Percentiles rank a stretch among this genome's conserved stretches.
Evolutionary conservation across 2,888 invertebrate genomes (phyloP).

Genomic region (Dicranocentrus wangi): DNA sequence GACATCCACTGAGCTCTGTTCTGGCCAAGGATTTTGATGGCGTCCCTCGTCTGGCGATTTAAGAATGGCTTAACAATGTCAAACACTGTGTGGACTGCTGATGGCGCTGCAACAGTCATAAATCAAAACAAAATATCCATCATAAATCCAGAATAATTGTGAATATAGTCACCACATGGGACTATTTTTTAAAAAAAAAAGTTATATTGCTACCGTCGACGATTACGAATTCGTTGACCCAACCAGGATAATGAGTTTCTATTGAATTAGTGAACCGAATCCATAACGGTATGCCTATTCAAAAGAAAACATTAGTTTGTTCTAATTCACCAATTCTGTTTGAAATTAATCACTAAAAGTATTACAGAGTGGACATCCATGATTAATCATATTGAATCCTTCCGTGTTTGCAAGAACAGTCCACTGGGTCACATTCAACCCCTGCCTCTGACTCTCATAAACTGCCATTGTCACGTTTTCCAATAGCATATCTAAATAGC

Average conservation of each 20-base stretch:
- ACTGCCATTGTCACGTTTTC: constrained; percentile 33
- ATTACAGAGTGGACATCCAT: constrained; percentile 48
- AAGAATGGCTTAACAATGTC: constrained; percentile 30
- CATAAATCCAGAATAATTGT: too few relatives aligned
- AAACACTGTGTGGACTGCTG: constrained; percentile 19
- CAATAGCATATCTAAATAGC: constrained; percentile 10
- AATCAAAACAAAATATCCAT: not conserved
- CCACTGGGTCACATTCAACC: constrained; percentile 48
- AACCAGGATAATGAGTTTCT: constrained; percentile 30
- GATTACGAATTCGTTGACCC: constrained; percentile 34
- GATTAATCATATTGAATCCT: constrained; percentile 33
- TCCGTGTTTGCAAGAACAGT: constrained; percentile 2
- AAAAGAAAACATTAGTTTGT: not conserved
- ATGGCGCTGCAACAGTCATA: not conserved
- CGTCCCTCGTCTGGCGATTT: constrained; percentile 10
- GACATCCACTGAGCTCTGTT: constrained; percentile 41
- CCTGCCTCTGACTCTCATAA: constrained; percentile 3
- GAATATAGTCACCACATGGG: too few relatives aligned
- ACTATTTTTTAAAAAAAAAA: too few relatives aligned
- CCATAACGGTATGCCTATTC: constrained; percentile 28
- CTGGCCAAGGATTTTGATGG: constrained; percentile 14
- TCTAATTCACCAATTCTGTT: not conserved
- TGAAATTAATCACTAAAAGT: not conserved
- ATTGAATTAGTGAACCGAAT: constrained; percentile 14
- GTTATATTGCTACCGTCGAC: constrained; percentile 34